These are phyloP conservation scores for Bubo bubo DNA, from an alignment of 2,113 vertebrate genomes.

Conservation along the genomic window DNA sequence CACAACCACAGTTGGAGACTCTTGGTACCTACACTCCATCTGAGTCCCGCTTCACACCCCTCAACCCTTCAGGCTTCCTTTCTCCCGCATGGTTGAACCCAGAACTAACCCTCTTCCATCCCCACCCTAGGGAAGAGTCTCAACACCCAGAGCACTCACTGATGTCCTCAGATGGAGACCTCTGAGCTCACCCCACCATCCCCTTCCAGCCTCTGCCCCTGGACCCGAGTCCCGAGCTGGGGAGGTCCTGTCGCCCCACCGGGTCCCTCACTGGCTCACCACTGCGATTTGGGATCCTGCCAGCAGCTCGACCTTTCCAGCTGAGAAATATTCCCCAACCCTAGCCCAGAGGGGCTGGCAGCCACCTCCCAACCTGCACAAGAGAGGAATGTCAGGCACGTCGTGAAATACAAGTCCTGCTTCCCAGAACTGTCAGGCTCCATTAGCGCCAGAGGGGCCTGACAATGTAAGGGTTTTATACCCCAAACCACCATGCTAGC, in stretches of 20 bases:
- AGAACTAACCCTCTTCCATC: not conserved
- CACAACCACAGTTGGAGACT: not conserved
- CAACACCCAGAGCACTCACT: not conserved
- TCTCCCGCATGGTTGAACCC: not conserved
- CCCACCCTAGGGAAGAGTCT: not conserved
- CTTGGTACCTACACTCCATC: not conserved
- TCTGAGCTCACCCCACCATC: not conserved
- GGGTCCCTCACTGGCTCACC: not conserved
- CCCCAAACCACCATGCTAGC: not conserved
- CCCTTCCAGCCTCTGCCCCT: not conserved
- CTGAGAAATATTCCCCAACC: not conserved
- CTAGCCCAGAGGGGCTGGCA: not conserved
- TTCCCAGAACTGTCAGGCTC: conserved; percentile 13
- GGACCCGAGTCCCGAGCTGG: not conserved
- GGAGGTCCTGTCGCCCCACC: not conserved
- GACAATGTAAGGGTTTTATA: not conserved
- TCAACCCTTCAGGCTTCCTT: not conserved
- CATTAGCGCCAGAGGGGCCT: not conserved
- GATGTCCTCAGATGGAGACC: not conserved
- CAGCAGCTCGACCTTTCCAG: not conserved
- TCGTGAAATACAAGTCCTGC: not conserved
- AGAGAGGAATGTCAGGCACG: conserved; percentile 6
- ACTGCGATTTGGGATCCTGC: not conserved
- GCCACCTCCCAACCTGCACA: not conserved
- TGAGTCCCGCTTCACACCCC: not conserved